A percentile compares a stretch with the other conserved stretches of the same genome.
Evolutionary conservation across 2,797 vertebrate species (phyloP).

Genomic region (Mormyrops attenuatus): DNA sequence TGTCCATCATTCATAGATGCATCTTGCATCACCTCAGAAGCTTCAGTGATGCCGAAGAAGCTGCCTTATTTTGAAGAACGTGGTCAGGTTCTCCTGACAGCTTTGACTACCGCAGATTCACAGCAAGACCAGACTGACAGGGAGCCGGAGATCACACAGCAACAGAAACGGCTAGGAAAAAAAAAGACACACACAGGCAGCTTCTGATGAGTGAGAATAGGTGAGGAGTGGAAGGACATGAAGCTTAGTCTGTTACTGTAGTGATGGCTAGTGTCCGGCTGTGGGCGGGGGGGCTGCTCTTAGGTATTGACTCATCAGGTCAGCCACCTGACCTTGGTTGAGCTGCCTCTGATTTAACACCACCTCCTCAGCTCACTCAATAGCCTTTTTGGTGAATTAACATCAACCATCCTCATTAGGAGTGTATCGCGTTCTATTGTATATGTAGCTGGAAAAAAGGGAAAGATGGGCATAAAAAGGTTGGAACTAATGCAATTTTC

Average conservation of each 20-base stretch:
- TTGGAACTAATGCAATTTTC: slow-evolving; percentile 46
- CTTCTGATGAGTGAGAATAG: slow-evolving; percentile 10
- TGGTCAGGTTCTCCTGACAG: slow-evolving; percentile 1
- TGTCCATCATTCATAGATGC: neutral
- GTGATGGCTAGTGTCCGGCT: slow-evolving; percentile 6
- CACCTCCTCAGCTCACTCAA: slow-evolving; percentile 17
- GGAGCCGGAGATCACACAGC: neutral
- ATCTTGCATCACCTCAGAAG: neutral
- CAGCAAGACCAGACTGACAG: neutral
- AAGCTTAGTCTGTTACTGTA: neutral
- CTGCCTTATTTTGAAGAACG: slow-evolving; percentile 20
- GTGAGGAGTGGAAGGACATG: slow-evolving; percentile 3
- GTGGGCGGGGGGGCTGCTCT: neutral
- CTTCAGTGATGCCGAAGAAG: neutral
- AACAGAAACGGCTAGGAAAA: neutral
- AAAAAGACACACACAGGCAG: neutral
- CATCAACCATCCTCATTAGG: neutral
- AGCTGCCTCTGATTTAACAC: neutral
- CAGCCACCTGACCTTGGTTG: slow-evolving; percentile 5
- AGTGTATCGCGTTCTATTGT: slow-evolving; percentile 29
- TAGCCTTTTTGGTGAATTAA: slow-evolving; percentile 22
- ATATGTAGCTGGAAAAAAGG: slow-evolving; percentile 25
- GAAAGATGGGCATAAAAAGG: slow-evolving; percentile 40
- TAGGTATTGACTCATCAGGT: slow-evolving; percentile 27
- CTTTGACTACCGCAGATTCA: slow-evolving; percentile 4